These are phyloP conservation scores for Macropis europaea DNA, from an alignment of 2,888 invertebrate species.

Conservation along the genomic window DNA sequence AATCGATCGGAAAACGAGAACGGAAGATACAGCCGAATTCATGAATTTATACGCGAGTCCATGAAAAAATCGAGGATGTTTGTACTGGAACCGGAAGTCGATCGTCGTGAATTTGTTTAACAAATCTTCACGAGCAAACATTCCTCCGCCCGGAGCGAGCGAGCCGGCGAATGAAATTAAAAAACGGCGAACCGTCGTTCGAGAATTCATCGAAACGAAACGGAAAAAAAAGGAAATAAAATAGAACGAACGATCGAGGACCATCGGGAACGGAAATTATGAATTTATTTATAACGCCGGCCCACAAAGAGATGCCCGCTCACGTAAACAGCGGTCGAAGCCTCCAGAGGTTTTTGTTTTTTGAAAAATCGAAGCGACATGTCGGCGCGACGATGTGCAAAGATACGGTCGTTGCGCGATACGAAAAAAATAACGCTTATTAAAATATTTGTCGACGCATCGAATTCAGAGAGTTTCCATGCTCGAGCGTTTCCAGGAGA, in stretches of 20 bases:
- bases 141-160: background rate
- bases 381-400: no score
- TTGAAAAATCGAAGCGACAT: background rate
- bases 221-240: background rate
- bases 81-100: no score
- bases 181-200: background rate
- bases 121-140: background rate
- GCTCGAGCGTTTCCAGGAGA: background rate
- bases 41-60: conserved; percentile 11
- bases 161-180: conserved; percentile 6
- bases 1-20: background rate
- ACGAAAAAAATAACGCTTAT: background rate
- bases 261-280: background rate
- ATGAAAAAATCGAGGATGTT: background rate
- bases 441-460: conserved; percentile 5
- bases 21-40: background rate
- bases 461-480: background rate
- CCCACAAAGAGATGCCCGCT: no score
- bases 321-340: no score
- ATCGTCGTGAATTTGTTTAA: conserved; percentile 10
- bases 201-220: background rate
- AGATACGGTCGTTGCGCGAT: no score
- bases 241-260: background rate
- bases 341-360: no score
- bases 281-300: background rate